These are phyloP conservation scores for Acropternis orthonyx DNA, from an alignment of 2,797 vertebrate species.

Conservation along the genomic window DNA sequence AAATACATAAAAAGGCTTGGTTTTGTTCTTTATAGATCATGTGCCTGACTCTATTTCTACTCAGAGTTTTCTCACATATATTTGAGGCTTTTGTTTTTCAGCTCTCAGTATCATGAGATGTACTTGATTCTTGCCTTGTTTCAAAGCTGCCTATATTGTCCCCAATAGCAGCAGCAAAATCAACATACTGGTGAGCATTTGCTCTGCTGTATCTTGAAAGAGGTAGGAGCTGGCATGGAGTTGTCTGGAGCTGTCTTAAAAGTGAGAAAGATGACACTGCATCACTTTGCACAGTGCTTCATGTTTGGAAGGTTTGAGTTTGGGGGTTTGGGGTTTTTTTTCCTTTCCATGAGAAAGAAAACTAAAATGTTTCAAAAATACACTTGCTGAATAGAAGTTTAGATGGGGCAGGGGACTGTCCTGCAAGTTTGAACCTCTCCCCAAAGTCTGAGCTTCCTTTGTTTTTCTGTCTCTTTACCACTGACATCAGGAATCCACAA, in stretches of 20 bases:
- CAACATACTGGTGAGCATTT: neutral
- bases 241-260: neutral
- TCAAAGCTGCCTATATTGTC: neutral
- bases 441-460: neutral
- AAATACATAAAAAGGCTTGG: neutral
- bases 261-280: constrained; percentile 53
- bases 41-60: neutral
- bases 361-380: neutral
- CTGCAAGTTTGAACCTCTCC: neutral
- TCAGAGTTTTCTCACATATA: neutral
- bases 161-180: neutral
- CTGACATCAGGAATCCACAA: neutral
- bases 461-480: neutral
- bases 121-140: constrained; percentile 1
- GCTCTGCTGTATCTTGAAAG: neutral
- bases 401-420: neutral
- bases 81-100: neutral
- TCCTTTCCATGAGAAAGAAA: neutral
- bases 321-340: neutral
- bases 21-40: neutral
- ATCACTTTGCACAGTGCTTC: constrained; percentile 13
- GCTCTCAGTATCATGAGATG: neutral
- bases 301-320: neutral
- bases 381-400: neutral
- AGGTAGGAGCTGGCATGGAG: neutral